These are phyloP conservation scores for Rhinopomastus cyanomelas DNA, from an alignment of 2,113 vertebrate species.

Conservation along the genomic window DNA sequence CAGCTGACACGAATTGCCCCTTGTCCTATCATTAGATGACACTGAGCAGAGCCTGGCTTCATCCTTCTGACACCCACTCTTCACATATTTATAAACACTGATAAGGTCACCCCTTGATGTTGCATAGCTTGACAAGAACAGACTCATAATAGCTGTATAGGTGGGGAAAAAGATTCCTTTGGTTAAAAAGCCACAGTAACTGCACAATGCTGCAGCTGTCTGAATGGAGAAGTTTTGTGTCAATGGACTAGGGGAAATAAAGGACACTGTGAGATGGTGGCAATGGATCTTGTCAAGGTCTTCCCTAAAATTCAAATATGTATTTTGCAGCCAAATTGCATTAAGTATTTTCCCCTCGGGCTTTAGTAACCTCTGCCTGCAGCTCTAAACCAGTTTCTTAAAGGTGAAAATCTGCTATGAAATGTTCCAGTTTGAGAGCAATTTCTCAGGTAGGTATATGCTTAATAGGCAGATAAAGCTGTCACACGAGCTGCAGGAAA, in stretches of 20 bases:
- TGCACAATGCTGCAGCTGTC: neutral
- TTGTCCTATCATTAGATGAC: no score
- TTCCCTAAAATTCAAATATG: neutral
- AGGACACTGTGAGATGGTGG: neutral
- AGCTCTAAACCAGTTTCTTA: neutral
- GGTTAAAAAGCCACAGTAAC: neutral
- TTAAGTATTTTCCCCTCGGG: neutral
- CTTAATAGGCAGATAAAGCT: conserved; percentile 36
- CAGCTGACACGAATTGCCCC: no score
- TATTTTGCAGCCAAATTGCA: neutral
- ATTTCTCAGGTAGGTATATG: neutral
- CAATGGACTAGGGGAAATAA: neutral
- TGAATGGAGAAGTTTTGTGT: neutral
- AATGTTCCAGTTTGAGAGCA: neutral
- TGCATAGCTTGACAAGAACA: neutral
- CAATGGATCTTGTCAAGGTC: neutral
- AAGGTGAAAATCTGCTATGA: neutral
- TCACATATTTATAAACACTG: no score
- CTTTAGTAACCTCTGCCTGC: neutral
- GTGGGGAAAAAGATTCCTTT: neutral
- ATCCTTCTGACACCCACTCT: no score
- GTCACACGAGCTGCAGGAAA: neutral
- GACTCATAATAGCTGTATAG: neutral
- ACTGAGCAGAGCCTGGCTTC: no score
- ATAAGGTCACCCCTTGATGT: no score